Evolutionary conservation across 2,113 vertebrate genomes (phyloP).

Genomic region (Hydropotes inermis): DNA sequence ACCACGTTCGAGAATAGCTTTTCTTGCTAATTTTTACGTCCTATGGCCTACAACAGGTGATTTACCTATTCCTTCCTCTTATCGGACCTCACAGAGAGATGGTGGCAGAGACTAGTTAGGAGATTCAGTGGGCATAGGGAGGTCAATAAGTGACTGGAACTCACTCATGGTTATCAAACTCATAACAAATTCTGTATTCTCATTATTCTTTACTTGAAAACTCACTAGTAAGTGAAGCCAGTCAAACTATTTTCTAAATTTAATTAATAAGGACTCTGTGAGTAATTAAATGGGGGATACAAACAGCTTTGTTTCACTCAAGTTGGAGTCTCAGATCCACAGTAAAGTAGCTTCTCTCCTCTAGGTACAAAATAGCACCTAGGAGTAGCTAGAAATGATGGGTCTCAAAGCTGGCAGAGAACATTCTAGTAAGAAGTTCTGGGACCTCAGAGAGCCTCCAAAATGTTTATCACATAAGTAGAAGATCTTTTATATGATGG

Average conservation of each 20-base stretch:
- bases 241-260: not conserved
- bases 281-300: not conserved
- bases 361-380: not conserved
- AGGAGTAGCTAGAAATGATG: not conserved
- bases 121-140: not conserved
- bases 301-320: not conserved
- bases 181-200: not conserved
- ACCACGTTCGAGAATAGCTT: rapidly evolving
- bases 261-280: not conserved
- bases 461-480: not conserved
- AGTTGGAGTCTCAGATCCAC: not conserved
- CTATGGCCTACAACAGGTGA: not conserved
- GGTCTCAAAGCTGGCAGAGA: not conserved
- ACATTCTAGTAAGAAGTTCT: not conserved
- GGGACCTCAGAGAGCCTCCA: not conserved
- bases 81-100: not conserved
- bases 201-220: not conserved
- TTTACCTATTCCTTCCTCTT: not conserved
- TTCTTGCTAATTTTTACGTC: not conserved
- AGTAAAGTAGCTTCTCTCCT: not conserved
- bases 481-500: not conserved
- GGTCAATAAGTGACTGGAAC: not conserved
- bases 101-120: not conserved
- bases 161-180: not conserved
- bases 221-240: not conserved